phyloP scores from a whole-genome alignment of 2,797 vertebrate species.

The Hemibagrus guttatus region DNA sequence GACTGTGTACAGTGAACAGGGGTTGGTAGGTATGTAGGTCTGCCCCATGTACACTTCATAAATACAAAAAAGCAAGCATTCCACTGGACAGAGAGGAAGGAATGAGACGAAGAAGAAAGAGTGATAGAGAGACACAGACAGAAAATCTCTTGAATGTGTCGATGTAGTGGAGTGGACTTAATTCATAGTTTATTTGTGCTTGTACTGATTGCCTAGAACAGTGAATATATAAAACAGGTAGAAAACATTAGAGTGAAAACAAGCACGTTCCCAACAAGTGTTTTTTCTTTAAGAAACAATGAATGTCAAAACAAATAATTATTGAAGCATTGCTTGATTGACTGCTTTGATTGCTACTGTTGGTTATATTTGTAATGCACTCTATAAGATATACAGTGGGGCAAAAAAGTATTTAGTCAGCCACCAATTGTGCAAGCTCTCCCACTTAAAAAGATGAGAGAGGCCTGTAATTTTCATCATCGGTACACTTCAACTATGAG shows the following conservation, averaged over 20 bases:
- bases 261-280: background rate
- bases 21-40: background rate
- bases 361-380: background rate
- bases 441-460: no score
- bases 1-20: background rate
- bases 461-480: no score
- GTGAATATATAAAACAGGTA: background rate
- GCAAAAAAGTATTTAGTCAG: no score
- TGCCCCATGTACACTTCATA: background rate
- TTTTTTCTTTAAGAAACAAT: background rate
- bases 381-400: background rate
- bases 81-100: background rate
- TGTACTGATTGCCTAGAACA: background rate
- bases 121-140: background rate
- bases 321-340: background rate
- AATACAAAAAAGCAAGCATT: background rate
- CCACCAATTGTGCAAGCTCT: no score
- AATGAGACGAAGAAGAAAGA: constrained; percentile 16
- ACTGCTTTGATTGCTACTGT: constrained; percentile 4
- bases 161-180: background rate
- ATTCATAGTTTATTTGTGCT: background rate
- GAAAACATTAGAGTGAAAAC: background rate
- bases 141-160: background rate
- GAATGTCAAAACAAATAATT: constrained; percentile 27
- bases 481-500: no score